phyloP scores from a whole-genome alignment of 2,888 invertebrate species.

The Xiphydria camelus region DNA sequence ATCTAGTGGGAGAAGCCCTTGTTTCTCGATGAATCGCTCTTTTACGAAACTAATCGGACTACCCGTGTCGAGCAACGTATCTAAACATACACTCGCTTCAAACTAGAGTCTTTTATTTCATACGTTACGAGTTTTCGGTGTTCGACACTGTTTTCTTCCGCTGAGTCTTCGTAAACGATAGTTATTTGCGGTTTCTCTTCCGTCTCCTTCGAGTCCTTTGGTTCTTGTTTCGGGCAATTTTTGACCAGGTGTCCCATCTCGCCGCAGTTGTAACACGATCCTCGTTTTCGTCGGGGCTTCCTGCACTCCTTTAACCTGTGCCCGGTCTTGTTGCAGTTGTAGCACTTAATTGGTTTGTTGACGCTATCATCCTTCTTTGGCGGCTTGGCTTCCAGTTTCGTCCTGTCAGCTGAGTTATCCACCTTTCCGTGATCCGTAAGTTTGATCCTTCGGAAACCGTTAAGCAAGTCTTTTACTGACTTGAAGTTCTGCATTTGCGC shows the following conservation, averaged over 20 bases:
- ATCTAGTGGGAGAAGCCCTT: not conserved
- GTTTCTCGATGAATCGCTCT: conserved; percentile 1
- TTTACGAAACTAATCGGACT: conserved; percentile 10
- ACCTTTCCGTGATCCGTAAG: no score
- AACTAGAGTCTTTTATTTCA: conserved; percentile 8
- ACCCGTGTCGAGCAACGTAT: conserved; percentile 12
- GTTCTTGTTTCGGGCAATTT: no score
- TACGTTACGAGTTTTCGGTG: conserved; percentile 3
- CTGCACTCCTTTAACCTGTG: not conserved
- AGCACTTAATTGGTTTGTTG: no score
- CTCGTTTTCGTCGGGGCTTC: not conserved
- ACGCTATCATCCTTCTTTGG: no score
- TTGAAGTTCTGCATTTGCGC: conserved; percentile 15
- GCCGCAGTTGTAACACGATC: not conserved
- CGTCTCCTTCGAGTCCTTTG: not conserved
- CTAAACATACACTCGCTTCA: conserved; percentile 1
- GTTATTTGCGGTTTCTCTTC: not conserved
- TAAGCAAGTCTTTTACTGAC: no score
- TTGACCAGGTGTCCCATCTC: not conserved
- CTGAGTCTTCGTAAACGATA: conserved; percentile 4
- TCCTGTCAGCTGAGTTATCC: no score
- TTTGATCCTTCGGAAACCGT: no score
- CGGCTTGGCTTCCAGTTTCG: no score
- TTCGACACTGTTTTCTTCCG: not conserved
- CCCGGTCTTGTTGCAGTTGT: not conserved